A percentile compares a stretch with the other conserved stretches of the same genome.
Conservation (phyloP, 1,140 invertebrate genomes). For the Liolophura sinensis region DNA sequence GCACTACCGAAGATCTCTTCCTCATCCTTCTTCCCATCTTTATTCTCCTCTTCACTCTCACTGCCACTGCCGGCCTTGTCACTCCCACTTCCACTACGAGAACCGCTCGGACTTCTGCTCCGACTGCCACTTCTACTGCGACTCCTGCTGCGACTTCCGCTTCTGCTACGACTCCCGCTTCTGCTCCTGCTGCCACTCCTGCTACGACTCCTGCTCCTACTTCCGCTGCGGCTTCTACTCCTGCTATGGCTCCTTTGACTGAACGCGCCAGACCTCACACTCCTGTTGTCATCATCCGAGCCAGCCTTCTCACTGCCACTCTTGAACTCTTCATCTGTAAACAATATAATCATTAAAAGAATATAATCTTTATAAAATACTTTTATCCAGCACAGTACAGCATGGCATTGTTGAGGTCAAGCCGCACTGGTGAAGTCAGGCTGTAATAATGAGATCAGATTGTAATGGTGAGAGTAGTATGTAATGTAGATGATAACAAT, state of each 20-base stretch:
- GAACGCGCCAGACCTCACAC: constrained; percentile 14
- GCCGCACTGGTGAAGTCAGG: too few species aligned
- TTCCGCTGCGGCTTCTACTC: constrained; percentile 27
- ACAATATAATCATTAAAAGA: too few species aligned
- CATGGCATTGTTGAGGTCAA: too few species aligned
- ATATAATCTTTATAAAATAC: too few species aligned
- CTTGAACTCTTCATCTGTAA: constrained; percentile 24
- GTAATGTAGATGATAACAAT: too few species aligned
- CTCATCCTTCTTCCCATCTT: constrained; percentile 55
- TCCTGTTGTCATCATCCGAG: constrained; percentile 36
- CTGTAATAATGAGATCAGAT: too few species aligned
- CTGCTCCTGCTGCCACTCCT: constrained; percentile 12
- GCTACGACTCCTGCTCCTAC: constrained; percentile 22
- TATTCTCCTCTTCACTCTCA: constrained; percentile 31
- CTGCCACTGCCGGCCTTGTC: constrained; percentile 28
- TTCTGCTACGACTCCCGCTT: constrained; percentile 18
- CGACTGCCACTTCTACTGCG: constrained; percentile 1
- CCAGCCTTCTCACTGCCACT: constrained; percentile 25
- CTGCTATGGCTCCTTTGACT: constrained; percentile 22
- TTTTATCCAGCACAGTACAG: too few species aligned
- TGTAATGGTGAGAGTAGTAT: too few species aligned
- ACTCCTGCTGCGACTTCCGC: constrained; percentile 30
- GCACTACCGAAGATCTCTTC: constrained; percentile 60
- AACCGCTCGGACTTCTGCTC: constrained; percentile 14
- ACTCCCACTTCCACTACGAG: constrained; percentile 30